These are phyloP conservation scores for Typhlichthys subterraneus DNA, from an alignment of 2,797 vertebrate species.

Conservation along the genomic window DNA sequence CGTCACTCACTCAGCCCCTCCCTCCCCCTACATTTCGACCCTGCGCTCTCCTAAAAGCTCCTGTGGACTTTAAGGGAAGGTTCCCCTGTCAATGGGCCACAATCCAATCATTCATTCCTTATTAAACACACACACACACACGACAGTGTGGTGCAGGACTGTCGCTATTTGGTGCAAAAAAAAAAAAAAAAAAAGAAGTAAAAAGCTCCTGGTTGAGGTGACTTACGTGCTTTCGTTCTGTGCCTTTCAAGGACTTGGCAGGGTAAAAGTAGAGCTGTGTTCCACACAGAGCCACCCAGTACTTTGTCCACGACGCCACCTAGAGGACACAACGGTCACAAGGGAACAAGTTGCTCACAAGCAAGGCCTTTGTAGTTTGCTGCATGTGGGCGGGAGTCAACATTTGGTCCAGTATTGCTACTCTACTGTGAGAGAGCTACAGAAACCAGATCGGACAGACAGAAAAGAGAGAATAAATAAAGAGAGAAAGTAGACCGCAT, in stretches of 20 bases:
- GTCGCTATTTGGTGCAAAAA: background rate
- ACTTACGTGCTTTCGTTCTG: slow-evolving; percentile 97
- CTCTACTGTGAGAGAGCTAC: slow-evolving; percentile 9
- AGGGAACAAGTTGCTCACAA: background rate
- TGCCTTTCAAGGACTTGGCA: slow-evolving; percentile 97
- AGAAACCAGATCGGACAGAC: slow-evolving; percentile 2
- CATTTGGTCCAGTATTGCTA: background rate
- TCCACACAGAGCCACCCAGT: slow-evolving; percentile 94
- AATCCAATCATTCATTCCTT: background rate
- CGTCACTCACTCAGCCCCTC: background rate
- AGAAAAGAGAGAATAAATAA: background rate
- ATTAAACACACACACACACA: background rate
- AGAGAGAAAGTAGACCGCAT: background rate
- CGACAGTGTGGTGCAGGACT: no score
- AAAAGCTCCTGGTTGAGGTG: background rate
- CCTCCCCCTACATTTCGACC: background rate
- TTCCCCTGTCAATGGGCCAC: background rate
- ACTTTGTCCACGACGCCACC: slow-evolving; percentile 98
- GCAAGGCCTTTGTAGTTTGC: background rate
- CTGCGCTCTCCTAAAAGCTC: slow-evolving; percentile 23
- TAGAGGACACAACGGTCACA: slow-evolving; percentile 56
- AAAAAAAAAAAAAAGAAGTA: background rate
- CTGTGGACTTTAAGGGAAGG: slow-evolving; percentile 33
- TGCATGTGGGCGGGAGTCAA: background rate
- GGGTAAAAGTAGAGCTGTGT: slow-evolving; percentile 94